Evolutionary conservation across 64 coral and sea anemone species (phyloP).

Genomic region (Orbicella faveolata): DNA sequence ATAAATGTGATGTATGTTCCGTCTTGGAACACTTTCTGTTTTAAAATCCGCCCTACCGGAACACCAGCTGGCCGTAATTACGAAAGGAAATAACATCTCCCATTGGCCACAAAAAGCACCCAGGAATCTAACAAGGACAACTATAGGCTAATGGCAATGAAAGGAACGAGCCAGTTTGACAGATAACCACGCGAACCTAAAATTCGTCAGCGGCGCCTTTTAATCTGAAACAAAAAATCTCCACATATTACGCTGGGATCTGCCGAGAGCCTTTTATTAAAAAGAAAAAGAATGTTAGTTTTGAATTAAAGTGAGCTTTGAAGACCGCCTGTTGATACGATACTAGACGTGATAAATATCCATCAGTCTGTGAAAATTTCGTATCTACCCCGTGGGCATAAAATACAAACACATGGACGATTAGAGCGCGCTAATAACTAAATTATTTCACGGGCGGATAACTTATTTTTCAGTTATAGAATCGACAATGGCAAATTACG

Average conservation of each 20-base stretch:
- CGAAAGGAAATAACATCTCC: slow-evolving; percentile 3
- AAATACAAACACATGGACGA: too few species aligned
- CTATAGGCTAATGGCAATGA: background rate
- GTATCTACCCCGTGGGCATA: too few species aligned
- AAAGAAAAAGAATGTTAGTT: too few species aligned
- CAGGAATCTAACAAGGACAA: background rate
- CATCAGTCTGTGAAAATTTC: too few species aligned
- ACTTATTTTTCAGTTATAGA: background rate
- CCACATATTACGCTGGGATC: too few species aligned
- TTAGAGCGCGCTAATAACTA: too few species aligned
- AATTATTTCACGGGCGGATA: background rate
- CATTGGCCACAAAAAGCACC: background rate
- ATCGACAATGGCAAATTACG: background rate
- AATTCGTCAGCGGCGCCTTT: too few species aligned
- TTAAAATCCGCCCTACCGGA: background rate
- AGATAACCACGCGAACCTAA: background rate
- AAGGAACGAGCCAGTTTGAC: background rate
- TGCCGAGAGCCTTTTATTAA: too few species aligned
- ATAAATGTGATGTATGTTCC: background rate
- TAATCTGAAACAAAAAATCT: too few species aligned
- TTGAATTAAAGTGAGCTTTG: too few species aligned
- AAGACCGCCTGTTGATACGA: too few species aligned
- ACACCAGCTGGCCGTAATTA: slow-evolving; percentile 2
- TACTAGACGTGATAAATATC: too few species aligned
- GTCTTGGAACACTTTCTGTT: background rate